A percentile compares a stretch with the other conserved stretches of the same genome.
Evolutionary conservation across 2,888 invertebrate genomes (phyloP).

Genomic region (Malachius bipustulatus): DNA sequence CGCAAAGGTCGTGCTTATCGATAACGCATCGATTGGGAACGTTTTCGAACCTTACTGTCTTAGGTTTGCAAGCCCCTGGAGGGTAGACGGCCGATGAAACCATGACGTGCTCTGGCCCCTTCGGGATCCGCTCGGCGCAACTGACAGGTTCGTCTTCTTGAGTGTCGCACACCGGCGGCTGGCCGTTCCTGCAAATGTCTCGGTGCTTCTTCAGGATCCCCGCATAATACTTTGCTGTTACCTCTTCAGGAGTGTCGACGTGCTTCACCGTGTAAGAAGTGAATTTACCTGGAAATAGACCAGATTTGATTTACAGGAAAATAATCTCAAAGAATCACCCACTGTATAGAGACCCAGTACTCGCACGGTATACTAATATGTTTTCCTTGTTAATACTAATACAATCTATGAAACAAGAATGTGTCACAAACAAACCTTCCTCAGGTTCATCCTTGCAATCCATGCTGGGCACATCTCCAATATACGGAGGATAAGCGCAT

Average conservation of each 20-base stretch:
- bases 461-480: conserved; percentile 27
- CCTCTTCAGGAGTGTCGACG: conserved; percentile 34
- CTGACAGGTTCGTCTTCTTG: conserved; percentile 13
- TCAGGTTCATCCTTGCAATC: conserved; percentile 27
- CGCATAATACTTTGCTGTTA: conserved; percentile 32
- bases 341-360: no score
- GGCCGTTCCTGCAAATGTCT: conserved; percentile 26
- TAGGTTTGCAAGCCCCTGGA: conserved; percentile 27
- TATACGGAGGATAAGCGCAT: conserved; percentile 28
- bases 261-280: conserved; percentile 29
- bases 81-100: conserved; percentile 28
- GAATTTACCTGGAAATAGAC: conserved; percentile 1
- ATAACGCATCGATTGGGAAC: conserved; percentile 26
- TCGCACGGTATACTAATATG: no score
- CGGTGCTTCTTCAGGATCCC: conserved; percentile 30
- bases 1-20: conserved; percentile 30
- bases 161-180: conserved; percentile 26
- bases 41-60: conserved; percentile 29
- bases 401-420: no score
- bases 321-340: no score
- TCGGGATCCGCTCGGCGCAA: conserved; percentile 2
- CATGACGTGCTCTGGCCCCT: conserved; percentile 26
- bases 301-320: no score
- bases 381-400: no score
- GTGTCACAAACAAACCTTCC: no score